phyloP scores from a whole-genome alignment of 2,888 invertebrate species.

The Luffia ferchaultella region DNA sequence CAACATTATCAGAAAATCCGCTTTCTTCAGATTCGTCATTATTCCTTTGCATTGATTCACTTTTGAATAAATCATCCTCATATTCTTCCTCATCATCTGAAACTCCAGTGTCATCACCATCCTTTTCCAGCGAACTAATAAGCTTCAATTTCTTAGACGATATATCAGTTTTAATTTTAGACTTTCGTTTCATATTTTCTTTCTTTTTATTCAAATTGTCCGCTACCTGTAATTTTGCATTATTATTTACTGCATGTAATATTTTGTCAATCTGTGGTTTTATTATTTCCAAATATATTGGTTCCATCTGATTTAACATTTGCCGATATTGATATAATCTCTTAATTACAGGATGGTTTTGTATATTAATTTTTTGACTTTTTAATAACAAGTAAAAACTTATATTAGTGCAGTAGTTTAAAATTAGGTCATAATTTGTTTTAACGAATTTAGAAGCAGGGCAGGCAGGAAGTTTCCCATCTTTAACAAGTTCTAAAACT shows the following conservation, averaged over 20 bases:
- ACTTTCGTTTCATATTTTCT: conserved; percentile 36
- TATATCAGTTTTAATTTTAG: conserved; percentile 26
- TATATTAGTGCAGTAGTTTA: conserved; percentile 87
- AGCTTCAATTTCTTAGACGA: conserved; percentile 47
- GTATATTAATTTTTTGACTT: conserved; percentile 73
- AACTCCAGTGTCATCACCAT: conserved; percentile 50
- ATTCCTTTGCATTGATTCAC: conserved; percentile 24
- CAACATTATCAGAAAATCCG: conserved; percentile 51
- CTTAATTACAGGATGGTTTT: conserved; percentile 90
- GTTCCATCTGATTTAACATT: conserved; percentile 76
- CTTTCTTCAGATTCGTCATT: conserved; percentile 46
- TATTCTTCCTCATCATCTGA: conserved; percentile 49
- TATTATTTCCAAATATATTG: conserved; percentile 72
- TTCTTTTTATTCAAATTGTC: conserved; percentile 21
- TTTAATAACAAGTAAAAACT: conserved; percentile 87
- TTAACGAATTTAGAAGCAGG: conserved; percentile 75
- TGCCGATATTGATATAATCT: conserved; percentile 83
- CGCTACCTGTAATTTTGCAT: conserved; percentile 34
- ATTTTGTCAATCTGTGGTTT: conserved; percentile 73
- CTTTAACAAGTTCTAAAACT: conserved; percentile 69
- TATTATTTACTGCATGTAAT: conserved; percentile 58
- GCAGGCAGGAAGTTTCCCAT: conserved; percentile 69
- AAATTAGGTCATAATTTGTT: conserved; percentile 72
- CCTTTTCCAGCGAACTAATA: conserved; percentile 39
- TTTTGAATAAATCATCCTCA: conserved; percentile 41